Base-by-base conservation (phyloP, 2,888 invertebrate genomes). In the Drosophila neotestacea region DNA sequence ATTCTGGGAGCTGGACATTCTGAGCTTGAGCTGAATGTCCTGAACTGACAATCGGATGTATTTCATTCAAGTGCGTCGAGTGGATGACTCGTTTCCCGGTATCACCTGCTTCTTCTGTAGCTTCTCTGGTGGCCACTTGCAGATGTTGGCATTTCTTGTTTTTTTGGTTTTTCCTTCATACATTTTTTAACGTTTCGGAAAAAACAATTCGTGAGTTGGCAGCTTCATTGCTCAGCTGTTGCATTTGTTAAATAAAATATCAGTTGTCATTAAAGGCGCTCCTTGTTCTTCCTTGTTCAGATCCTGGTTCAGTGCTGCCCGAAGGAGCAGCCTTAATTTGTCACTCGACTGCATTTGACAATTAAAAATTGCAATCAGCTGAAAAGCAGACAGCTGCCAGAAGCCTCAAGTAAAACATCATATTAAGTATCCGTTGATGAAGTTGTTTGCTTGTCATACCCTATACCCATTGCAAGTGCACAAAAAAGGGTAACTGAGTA, bases 341-440 rank as follows among this genome's bases (percentile, higher is more conserved):
- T 85, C 85, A 85, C 81, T 73, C 68, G 77, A 79, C 74, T 85
- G 85, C 77, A 73, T 72, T 83, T 85, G 83, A 87, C 85, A 85
- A 85, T 87, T 87, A 83, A 87, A 85, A 87, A 87, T 81, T 67
- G 86, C 74, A 77, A 70, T 66, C 73, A 67, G 61, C 73, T 73
- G 73, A 63, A 48, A 63, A 39, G 34, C 39, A 63, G 78, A 63
- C 82, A 77, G 61, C 62, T 74, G 80, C 61, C 68, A 59, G 59
- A 42, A 55, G 52, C 46, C 52, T 58, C 73, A 64, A 77, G 62
- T 41, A 50, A 36, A 70, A 47, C 63, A 58, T 44, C 52, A 75
- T 75, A 48, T 60, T 59, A 66, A 70, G 62, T 55, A 54, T 22
- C 7, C 38, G 47, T 42, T 62, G 58, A 62, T 58, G 36, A 38